Evolutionary conservation across 2,888 invertebrate genomes (phyloP), one percentile per base, ranked within the genome.

Genomic region (Oxycera nigricornis): DNA sequence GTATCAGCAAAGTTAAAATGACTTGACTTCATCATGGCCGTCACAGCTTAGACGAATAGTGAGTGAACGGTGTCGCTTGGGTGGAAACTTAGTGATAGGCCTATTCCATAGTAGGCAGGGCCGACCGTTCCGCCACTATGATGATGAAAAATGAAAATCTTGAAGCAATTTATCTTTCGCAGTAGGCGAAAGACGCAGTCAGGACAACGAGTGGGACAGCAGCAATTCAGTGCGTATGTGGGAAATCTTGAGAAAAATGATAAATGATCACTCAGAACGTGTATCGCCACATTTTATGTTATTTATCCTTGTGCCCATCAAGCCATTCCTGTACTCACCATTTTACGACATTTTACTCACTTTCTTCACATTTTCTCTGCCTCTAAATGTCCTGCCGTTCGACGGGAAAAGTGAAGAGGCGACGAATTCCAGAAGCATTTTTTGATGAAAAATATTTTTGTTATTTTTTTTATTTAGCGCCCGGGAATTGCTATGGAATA

Each of bases 91-190:
- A 61, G 41, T 65, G 39, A 65, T 65, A 65, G 65, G 65, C 30
- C 65, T 1, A 24, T 30, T 20, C n/a, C 65, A 65, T n/a, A 22
- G 41, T n/a, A n/a, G 17, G 22, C 17, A 65, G 41, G 41, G 30
- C 41, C 9, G 26, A 41, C 41, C 41, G 30, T 41, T 65, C 41
- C 65, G 26, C 41, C 41, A 65, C 41, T 65, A 65, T 65, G 65
- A 65, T 65, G 65, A 65, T 65, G 65, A 65, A 65, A 65, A 65
- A 65, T 65, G 65, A 41, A 65, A 65, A 65, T 65, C 65, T 41
- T 65, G 20, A 14, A 65, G 65, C 65, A 65, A 65, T 65, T 65
- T 65, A 65, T 65, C 65, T 65, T 65, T 65, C 65, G 24, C 24
- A 22, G 6, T 55, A 24, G 14, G 55, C 7, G 17, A 4, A 55